These are phyloP conservation scores for Mythimna lalbum DNA, from an alignment of 2,888 invertebrate genomes.

Conservation along the genomic window DNA sequence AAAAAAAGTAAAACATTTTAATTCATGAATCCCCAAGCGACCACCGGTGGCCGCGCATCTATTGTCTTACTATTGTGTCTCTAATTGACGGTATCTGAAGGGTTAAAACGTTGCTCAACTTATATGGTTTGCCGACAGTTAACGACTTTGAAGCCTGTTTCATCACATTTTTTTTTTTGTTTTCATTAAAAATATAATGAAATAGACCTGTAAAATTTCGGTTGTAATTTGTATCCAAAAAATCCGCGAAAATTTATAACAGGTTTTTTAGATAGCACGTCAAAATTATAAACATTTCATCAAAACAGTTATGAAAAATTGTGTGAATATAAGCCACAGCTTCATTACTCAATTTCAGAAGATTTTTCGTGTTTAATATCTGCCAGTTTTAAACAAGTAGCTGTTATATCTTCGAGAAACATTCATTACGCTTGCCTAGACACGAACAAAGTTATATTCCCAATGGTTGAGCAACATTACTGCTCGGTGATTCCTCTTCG, in stretches of 20 bases:
- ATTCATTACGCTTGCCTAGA: slow-evolving; percentile 32
- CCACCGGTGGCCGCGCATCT: no score
- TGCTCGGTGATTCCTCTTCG: slow-evolving; percentile 31
- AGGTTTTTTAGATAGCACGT: not conserved
- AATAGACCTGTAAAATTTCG: not conserved
- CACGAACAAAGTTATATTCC: slow-evolving; percentile 14
- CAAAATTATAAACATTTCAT: slow-evolving; percentile 25
- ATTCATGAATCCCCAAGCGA: no score
- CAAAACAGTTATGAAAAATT: slow-evolving; percentile 26
- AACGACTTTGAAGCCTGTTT: not conserved
- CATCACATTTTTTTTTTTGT: slow-evolving; percentile 7
- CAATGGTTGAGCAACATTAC: slow-evolving; percentile 11
- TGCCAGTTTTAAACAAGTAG: slow-evolving; percentile 41
- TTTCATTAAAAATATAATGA: not conserved
- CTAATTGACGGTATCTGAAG: no score
- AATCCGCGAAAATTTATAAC: not conserved
- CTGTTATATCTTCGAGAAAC: slow-evolving; percentile 21
- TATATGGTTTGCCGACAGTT: slow-evolving; percentile 11
- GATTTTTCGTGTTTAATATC: slow-evolving; percentile 29
- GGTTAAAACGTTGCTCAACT: not conserved
- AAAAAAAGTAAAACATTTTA: no score
- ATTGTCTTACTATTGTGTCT: no score
- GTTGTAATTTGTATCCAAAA: no score
- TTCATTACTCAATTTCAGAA: slow-evolving; percentile 20
- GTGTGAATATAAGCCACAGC: slow-evolving; percentile 5